Evolutionary conservation across 1,140 invertebrate species (phyloP), one percentile per base, ranked within the genome.

Genomic region (Drosophila repletoides): DNA sequence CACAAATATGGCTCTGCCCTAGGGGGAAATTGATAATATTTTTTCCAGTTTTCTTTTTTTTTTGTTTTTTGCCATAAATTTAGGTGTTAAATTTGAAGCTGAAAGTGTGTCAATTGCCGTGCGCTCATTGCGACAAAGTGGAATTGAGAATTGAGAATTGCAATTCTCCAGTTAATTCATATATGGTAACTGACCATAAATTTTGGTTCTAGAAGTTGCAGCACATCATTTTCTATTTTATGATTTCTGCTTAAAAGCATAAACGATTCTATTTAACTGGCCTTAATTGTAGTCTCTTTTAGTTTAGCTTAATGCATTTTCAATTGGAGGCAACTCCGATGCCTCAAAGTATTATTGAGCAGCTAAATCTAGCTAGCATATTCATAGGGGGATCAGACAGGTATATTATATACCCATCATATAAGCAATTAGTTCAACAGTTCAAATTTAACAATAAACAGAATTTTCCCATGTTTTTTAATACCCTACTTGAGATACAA

Each of bases 51-150:
- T 19, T 12, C 9, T 10, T 64, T 5, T 26, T 34, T 33, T 66
- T 31, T 48, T 14, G 10, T 12, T 19, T 26, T 46, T 43, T 55
- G 38, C 59, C 77, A 76, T 77, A 63, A 70, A 58, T 52, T 84
- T 38, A 52, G 69, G 70, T 73, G 79, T 59, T 65, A 43, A 41
- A 66, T 61, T 48, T 41, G 33, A 53, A 63, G 41, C 55, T 34
- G 68, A 51, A 68, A 55, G 58, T 84, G 79, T 60, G 74, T 84
- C 76, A 83, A 77, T 84, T 65, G 70, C 36, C 19, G 15, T 67
- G 41, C 17, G 49, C 45, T 45, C 40, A 49, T 43, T 73, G 33
- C 24, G 69, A 63, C 75, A 58, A 67, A 59, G 40, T 41, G 40
- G 53, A 63, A 68, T 64, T 76, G 36, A 48, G n/a, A n/a, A n/a